Evolutionary conservation across 2,888 invertebrate species (phyloP), one percentile per base, ranked within the genome.

Genomic region (Papilio demoleus): DNA sequence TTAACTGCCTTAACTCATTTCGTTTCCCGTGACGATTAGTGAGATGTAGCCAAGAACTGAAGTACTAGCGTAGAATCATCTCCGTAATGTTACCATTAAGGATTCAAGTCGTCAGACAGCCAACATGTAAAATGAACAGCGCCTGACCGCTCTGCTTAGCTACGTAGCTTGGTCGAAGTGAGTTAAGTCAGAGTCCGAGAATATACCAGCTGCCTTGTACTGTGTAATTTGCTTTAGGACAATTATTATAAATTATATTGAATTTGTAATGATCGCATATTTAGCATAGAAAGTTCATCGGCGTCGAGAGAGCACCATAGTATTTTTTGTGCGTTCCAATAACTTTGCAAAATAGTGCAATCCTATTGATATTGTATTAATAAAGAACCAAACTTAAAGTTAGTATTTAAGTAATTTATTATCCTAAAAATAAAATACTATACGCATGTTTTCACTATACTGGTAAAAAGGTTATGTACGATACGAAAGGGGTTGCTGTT

Each of bases 371-470:
- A 92, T 92, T 92, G 92, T 92, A 92, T 91, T 91, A 91, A 92
- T 92, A 92, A 93, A 93, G 93, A 93, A 93, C 93, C 93, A 93
- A 93, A 92, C 88, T 90, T 90, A 88, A 88, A 90, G 84, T 90
- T 93, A 93, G 93, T 84, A 88, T 88, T 88, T 92, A 92, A 92
- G 92, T 93, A 93, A 93, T 93, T 93, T 92, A 93, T 92, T 93
- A 92, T 92, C 93, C 92, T 92, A 91, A 91, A 92, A 90, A 88
- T 85, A 83, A n/a, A 81, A 90, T 90, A 90, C 92, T 93, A 92
- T 93, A 93, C 90, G 93, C 93, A 93, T 93, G 93, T 93, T 93
- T 93, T 92, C 92, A 93, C 92, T 92, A 90, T 93, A 92, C 90
- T 91, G 91, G 90, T 91, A 91, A 91, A 91, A 90, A 89, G 92